These are phyloP conservation scores for Arctocebus calabarensis DNA, from an alignment of 2,797 vertebrate genomes.

Conservation along the genomic window DNA sequence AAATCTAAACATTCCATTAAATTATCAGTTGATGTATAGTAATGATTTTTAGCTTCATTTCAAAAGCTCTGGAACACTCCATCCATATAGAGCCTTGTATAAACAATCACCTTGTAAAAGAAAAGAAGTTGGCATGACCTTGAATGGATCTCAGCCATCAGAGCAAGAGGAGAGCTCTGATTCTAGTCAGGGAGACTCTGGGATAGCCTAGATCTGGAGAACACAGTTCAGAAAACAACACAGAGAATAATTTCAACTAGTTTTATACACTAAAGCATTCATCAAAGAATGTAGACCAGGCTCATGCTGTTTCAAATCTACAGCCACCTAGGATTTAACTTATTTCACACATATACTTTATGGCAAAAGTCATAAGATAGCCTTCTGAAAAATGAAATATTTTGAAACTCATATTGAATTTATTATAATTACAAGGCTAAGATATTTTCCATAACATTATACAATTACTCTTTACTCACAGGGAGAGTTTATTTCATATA, in stretches of 20 bases:
- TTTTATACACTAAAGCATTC: not conserved
- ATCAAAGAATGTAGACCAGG: not conserved
- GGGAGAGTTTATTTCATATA: not conserved
- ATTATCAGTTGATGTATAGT: not conserved
- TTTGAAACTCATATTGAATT: constrained; percentile 23
- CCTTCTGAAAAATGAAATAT: not conserved
- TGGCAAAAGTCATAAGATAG: not conserved
- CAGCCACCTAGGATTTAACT: not conserved
- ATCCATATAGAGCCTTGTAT: not conserved
- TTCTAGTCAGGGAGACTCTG: not conserved
- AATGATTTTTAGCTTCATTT: not conserved
- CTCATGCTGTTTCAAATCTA: not conserved
- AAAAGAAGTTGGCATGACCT: not conserved
- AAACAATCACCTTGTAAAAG: not conserved
- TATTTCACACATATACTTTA: not conserved
- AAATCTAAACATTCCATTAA: not conserved
- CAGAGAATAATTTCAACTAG: not conserved
- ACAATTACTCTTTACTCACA: not conserved
- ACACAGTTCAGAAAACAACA: not conserved
- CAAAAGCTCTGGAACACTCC: not conserved
- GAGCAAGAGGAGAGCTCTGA: not conserved
- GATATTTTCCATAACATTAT: not conserved
- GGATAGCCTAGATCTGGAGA: not conserved
- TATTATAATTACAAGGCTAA: not conserved
- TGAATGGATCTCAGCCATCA: not conserved